A percentile compares a stretch with the other conserved stretches of the same genome.
phyloP scores from a whole-genome alignment of 1,140 invertebrate genomes.

The Aphaenogaster floridana region DNA sequence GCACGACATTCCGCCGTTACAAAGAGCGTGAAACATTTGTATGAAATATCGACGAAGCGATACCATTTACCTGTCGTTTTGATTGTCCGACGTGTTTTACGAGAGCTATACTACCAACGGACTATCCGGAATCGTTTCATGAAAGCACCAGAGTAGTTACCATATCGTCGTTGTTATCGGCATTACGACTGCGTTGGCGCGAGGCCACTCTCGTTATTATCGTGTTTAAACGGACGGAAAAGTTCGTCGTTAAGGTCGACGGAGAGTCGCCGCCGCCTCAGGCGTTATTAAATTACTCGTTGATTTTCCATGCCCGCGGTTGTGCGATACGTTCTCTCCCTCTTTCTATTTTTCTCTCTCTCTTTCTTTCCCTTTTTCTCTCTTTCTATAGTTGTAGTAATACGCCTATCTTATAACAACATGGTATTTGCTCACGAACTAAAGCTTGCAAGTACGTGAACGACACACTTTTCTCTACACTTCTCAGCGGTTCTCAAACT shows the following conservation, averaged over 20 bases:
- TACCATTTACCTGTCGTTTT: slow-evolving; percentile 48
- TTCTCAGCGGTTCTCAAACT: background rate
- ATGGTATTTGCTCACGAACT: background rate
- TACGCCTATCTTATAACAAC: slow-evolving; percentile 10
- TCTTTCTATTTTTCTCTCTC: background rate
- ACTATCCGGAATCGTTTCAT: slow-evolving; percentile 53
- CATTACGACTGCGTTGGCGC: slow-evolving; percentile 43
- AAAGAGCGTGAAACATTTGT: slow-evolving; percentile 24
- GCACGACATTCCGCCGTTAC: background rate
- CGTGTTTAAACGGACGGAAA: slow-evolving; percentile 62
- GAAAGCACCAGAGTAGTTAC: slow-evolving; percentile 45
- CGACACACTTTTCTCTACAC: background rate
- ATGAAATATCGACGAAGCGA: slow-evolving; percentile 36
- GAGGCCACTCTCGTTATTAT: slow-evolving; percentile 58
- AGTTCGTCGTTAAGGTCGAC: slow-evolving; percentile 56
- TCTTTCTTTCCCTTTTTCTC: background rate
- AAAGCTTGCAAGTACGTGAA: slow-evolving; percentile 7
- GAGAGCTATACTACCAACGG: slow-evolving; percentile 4
- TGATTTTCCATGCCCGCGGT: slow-evolving; percentile 23
- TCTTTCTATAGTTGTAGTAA: background rate
- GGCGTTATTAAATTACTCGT: slow-evolving; percentile 67
- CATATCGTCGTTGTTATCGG: slow-evolving; percentile 62
- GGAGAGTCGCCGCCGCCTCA: slow-evolving; percentile 24
- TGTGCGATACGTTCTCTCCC: slow-evolving; percentile 1
- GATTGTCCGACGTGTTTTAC: slow-evolving; percentile 38